Evolutionary conservation across 2,888 invertebrate species (phyloP).

Genomic region (Liposcelis brunnea): DNA sequence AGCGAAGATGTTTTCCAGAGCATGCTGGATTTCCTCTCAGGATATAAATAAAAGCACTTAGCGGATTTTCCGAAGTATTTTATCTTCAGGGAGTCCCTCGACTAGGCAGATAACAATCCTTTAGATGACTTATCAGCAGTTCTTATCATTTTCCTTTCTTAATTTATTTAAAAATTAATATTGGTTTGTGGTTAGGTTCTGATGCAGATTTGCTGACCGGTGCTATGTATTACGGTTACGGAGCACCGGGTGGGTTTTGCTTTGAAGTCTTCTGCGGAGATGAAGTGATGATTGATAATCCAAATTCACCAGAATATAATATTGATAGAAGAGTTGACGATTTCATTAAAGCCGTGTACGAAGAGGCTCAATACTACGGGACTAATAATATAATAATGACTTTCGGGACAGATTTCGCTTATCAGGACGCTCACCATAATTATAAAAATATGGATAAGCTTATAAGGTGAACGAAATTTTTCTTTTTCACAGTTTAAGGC

Average conservation of each 20-base stretch:
- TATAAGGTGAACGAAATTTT: too few relatives aligned
- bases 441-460: slow-evolving; percentile 70
- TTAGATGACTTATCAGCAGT: too few relatives aligned
- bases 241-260: slow-evolving; percentile 79
- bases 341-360: slow-evolving; percentile 27
- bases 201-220: slow-evolving; percentile 65
- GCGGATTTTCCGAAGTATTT: too few relatives aligned
- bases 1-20: too few relatives aligned
- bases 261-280: slow-evolving; percentile 76
- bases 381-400: slow-evolving; percentile 62
- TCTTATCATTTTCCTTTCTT: too few relatives aligned
- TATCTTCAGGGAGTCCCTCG: too few relatives aligned
- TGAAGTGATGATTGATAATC: slow-evolving; percentile 74
- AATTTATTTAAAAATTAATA: too few relatives aligned
- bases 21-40: too few relatives aligned
- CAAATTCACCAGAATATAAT: slow-evolving; percentile 64
- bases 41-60: too few relatives aligned
- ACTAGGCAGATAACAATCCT: too few relatives aligned
- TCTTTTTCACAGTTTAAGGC: too few relatives aligned
- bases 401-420: slow-evolving; percentile 84
- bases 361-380: slow-evolving; percentile 38
- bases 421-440: slow-evolving; percentile 60
- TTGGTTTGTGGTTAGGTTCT: slow-evolving; percentile 24
- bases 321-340: slow-evolving; percentile 49
- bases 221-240: slow-evolving; percentile 62